Percentiles rank a stretch among this genome's conserved stretches.
Conservation (phyloP, 2,797 vertebrate genomes). For the Arrhamphus sclerolepis region DNA sequence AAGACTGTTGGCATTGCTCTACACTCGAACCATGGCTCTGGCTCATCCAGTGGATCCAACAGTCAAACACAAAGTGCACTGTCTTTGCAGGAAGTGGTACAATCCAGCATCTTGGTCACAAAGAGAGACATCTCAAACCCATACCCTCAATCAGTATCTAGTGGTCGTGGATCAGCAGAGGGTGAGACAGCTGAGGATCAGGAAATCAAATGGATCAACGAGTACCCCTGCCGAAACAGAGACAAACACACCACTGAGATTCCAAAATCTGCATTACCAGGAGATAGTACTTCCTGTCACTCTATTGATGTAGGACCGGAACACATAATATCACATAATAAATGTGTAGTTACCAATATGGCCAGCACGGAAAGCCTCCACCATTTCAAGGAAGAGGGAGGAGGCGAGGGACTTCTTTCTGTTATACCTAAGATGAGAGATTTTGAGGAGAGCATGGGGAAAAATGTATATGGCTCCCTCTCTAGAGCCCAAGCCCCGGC, state of each 20-base stretch:
- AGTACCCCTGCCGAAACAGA: constrained; percentile 79
- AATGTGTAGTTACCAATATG: constrained; percentile 53
- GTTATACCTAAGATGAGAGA: constrained; percentile 65
- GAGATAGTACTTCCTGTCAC: constrained; percentile 82
- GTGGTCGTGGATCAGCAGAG: constrained; percentile 86
- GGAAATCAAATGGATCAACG: constrained; percentile 91
- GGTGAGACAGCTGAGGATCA: constrained; percentile 91
- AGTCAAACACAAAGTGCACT: constrained; percentile 44
- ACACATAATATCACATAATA: constrained; percentile 48
- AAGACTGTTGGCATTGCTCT: constrained; percentile 67
- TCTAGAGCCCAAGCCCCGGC: constrained; percentile 63
- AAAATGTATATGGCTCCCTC: constrained; percentile 69
- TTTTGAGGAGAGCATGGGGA: constrained; percentile 65
- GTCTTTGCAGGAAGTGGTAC: constrained; percentile 70
- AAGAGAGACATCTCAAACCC: constrained; percentile 65
- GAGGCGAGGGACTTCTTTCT: constrained; percentile 75
- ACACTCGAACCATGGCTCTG: constrained; percentile 57
- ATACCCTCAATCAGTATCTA: constrained; percentile 82
- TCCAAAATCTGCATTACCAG: constrained; percentile 81
- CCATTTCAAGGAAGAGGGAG: constrained; percentile 76
- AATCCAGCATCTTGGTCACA: constrained; percentile 47
- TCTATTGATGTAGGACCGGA: constrained; percentile 75
- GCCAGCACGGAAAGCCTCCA: constrained; percentile 79
- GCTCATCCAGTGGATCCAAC: constrained; percentile 47
- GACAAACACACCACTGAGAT: constrained; percentile 54